Percentiles rank a stretch among this genome's conserved stretches.
Evolutionary conservation across 2,888 invertebrate genomes (phyloP).

Genomic region (Volucella zonaria): DNA sequence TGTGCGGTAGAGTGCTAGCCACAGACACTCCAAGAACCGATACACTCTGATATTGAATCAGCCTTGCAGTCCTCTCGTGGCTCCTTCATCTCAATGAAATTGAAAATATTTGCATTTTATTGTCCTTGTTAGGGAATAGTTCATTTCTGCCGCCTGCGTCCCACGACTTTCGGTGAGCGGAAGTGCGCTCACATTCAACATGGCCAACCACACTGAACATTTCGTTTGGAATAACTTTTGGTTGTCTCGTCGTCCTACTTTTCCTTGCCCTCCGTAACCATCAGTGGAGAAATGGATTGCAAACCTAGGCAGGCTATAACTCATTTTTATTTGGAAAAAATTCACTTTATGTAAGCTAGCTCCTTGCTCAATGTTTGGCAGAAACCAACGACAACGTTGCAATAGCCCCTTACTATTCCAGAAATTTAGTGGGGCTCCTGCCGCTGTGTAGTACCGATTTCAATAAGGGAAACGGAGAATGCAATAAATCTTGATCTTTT

Average conservation of each 20-base stretch:
- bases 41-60: conserved; percentile 19
- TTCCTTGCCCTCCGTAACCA: background rate
- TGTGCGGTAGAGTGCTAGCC: conserved; percentile 6
- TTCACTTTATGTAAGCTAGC: conserved; percentile 65
- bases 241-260: conserved; percentile 3
- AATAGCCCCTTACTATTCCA: conserved; percentile 32
- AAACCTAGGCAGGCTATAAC: conserved; percentile 58
- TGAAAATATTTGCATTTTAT: conserved; percentile 74
- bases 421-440: conserved; percentile 5
- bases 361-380: conserved; percentile 54
- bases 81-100: conserved; percentile 54
- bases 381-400: conserved; percentile 43
- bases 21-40: conserved; percentile 33
- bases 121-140: conserved; percentile 71
- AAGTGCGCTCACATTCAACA: conserved; percentile 20
- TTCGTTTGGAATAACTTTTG: conserved; percentile 33
- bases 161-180: conserved; percentile 30
- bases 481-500: conserved; percentile 66
- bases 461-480: conserved; percentile 57
- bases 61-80: conserved; percentile 22
- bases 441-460: conserved; percentile 32
- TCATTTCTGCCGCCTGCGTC: conserved; percentile 43
- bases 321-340: conserved; percentile 72
- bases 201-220: conserved; percentile 5
- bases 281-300: conserved; percentile 42